A percentile compares a stretch with the other conserved stretches of the same genome.
These are phyloP conservation scores for Grallaria varia DNA, from an alignment of 2,113 vertebrate genomes.

Conservation along the genomic window DNA sequence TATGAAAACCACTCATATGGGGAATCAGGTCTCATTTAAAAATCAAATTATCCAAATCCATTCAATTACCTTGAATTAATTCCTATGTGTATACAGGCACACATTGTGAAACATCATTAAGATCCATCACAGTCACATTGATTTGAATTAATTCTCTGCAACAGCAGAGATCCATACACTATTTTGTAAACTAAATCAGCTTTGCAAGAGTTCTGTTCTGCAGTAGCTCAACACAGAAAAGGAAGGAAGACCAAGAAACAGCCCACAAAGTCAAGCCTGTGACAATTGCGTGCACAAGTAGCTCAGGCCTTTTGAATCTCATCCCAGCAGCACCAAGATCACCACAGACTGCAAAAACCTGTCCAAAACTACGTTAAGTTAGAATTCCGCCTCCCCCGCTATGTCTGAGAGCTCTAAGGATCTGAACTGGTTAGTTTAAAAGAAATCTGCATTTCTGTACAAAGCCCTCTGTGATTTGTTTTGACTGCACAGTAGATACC, in stretches of 20 bases:
- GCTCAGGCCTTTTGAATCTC: not conserved
- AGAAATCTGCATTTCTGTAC: not conserved
- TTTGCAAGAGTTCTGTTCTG: not conserved
- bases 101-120: not conserved
- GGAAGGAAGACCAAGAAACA: not conserved
- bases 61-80: constrained; percentile 1
- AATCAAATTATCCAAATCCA: not conserved
- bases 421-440: not conserved
- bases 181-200: not conserved
- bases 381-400: too few relatives aligned
- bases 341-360: not conserved
- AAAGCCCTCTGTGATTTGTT: not conserved
- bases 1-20: not conserved
- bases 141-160: not conserved
- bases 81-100: not conserved
- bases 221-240: not conserved
- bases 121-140: not conserved
- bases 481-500: not conserved
- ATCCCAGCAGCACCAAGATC: not conserved
- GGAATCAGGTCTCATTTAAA: not conserved
- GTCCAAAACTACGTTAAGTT: not conserved
- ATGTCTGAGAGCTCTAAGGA: not conserved
- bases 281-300: not conserved
- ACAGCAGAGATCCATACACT: not conserved
- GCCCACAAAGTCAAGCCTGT: not conserved